These are phyloP conservation scores for Leptarthrus brevirostris DNA, from an alignment of 2,888 invertebrate genomes.

Conservation along the genomic window DNA sequence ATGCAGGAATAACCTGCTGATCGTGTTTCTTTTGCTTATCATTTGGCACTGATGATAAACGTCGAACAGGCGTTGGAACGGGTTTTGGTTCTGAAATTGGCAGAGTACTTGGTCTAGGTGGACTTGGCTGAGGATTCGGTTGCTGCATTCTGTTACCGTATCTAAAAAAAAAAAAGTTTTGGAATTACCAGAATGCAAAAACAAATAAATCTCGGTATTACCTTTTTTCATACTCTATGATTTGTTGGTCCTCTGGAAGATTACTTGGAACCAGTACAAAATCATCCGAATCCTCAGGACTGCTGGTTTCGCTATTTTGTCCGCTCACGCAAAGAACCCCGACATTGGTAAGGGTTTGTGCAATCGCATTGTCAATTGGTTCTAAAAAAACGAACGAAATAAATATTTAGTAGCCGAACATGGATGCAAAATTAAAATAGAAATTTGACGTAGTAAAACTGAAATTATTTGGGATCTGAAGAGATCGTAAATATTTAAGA, in stretches of 20 bases:
- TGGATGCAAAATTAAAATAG: not conserved
- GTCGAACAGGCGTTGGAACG: slow-evolving; percentile 72
- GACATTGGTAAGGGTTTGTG: slow-evolving; percentile 71
- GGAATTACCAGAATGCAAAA: not conserved
- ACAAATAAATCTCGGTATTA: slow-evolving; percentile 55
- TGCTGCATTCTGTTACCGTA: slow-evolving; percentile 57
- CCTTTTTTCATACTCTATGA: slow-evolving; percentile 63
- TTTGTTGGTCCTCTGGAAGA: slow-evolving; percentile 71
- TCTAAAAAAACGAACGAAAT: slow-evolving; percentile 59
- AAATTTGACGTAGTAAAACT: not conserved
- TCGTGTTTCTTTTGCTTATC: slow-evolving; percentile 55
- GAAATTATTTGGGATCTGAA: no score
- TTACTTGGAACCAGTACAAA: slow-evolving; percentile 84
- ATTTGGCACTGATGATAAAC: slow-evolving; percentile 57
- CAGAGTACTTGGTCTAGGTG: slow-evolving; percentile 76
- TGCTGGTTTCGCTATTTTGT: slow-evolving; percentile 69
- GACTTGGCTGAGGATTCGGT: slow-evolving; percentile 68
- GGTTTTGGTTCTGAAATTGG: slow-evolving; percentile 82
- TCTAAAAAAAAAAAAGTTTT: slow-evolving; percentile 52
- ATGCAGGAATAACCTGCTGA: slow-evolving; percentile 41
- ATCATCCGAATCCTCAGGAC: slow-evolving; percentile 80
- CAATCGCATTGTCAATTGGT: slow-evolving; percentile 69
- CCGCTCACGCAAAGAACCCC: slow-evolving; percentile 69
- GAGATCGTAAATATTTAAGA: no score
- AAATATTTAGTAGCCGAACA: not conserved